Percentiles rank a stretch among this genome's conserved stretches.
Evolutionary conservation across 2,888 invertebrate species (phyloP).

Genomic region (Drosophila tripunctata): DNA sequence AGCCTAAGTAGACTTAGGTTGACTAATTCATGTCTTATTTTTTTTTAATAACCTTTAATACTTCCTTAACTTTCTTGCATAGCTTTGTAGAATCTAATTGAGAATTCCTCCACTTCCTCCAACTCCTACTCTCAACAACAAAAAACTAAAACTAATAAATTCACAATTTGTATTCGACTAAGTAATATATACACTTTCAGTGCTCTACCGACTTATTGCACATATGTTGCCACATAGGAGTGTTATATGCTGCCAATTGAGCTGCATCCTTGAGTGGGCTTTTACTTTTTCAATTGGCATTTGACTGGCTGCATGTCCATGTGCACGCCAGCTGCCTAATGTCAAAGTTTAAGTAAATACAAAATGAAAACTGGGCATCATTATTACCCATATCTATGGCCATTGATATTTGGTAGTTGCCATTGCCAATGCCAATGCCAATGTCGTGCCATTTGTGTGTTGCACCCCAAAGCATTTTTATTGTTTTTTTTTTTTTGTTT

Average conservation of each 20-base stretch:
- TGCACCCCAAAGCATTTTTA: conserved; percentile 66
- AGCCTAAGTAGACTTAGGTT: no score
- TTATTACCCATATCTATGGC: conserved; percentile 40
- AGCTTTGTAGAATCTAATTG: no score
- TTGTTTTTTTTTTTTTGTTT: conserved; percentile 37
- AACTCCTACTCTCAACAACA: no score
- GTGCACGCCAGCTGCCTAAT: conserved; percentile 70
- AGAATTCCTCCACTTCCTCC: no score
- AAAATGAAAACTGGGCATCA: conserved; percentile 53
- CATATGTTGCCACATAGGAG: conserved; percentile 6
- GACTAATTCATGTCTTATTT: no score
- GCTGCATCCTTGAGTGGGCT: conserved; percentile 40
- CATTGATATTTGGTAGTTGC: no score
- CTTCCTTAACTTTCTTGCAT: no score
- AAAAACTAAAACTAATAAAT: not conserved
- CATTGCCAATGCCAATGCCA: conserved; percentile 26
- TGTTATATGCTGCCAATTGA: conserved; percentile 17
- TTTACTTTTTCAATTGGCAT: conserved; percentile 61
- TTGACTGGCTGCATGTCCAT: conserved; percentile 38
- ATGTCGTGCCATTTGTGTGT: conserved; percentile 58
- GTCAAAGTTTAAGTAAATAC: conserved; percentile 77
- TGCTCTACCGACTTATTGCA: not conserved
- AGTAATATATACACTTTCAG: no score
- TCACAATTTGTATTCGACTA: no score
- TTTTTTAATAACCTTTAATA: no score